Conservation (phyloP, 2,113 vertebrate species). For the Miniopterus natalensis region DNA sequence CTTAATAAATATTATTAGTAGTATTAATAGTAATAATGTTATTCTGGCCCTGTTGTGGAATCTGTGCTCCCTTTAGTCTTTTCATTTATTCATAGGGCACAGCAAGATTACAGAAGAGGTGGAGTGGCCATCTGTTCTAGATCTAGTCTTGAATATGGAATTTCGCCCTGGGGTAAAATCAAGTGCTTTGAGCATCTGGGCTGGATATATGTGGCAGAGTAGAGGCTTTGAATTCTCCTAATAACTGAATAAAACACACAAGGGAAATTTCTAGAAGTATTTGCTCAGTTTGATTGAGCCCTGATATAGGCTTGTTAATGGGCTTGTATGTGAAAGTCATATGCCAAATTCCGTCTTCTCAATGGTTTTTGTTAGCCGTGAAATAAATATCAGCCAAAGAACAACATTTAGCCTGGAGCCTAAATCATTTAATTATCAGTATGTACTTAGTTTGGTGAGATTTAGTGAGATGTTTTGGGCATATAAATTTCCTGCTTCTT, state of each 20-base stretch:
- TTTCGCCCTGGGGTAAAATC: slow-evolving; percentile 77
- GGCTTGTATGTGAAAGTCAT: slow-evolving; percentile 64
- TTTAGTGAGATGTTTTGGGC: slow-evolving; percentile 6
- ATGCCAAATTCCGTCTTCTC: slow-evolving; percentile 51
- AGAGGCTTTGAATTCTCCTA: slow-evolving; percentile 72
- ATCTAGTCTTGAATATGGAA: slow-evolving; percentile 80
- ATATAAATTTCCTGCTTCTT: slow-evolving; percentile 35
- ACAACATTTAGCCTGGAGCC: not conserved
- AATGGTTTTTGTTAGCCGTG: slow-evolving; percentile 22
- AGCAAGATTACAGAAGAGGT: slow-evolving; percentile 65
- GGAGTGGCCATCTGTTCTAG: slow-evolving; percentile 82
- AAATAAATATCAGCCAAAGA: slow-evolving; percentile 54
- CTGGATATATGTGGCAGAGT: slow-evolving; percentile 73
- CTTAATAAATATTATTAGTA: slow-evolving; percentile 76
- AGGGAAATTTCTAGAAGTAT: slow-evolving; percentile 79
- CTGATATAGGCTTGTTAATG: slow-evolving; percentile 63
- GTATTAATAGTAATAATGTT: slow-evolving; percentile 77
- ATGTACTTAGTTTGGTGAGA: slow-evolving; percentile 52
- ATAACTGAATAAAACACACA: slow-evolving; percentile 71
- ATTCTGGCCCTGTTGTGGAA: slow-evolving; percentile 67
- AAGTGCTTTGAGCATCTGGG: slow-evolving; percentile 74
- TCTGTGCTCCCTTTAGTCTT: slow-evolving; percentile 71
- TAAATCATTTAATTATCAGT: slow-evolving; percentile 52
- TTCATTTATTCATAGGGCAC: slow-evolving; percentile 73
- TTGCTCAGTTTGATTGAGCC: slow-evolving; percentile 69